Evolutionary conservation across 1,140 invertebrate genomes (phyloP).

Genomic region (Polypedilum pembai): DNA sequence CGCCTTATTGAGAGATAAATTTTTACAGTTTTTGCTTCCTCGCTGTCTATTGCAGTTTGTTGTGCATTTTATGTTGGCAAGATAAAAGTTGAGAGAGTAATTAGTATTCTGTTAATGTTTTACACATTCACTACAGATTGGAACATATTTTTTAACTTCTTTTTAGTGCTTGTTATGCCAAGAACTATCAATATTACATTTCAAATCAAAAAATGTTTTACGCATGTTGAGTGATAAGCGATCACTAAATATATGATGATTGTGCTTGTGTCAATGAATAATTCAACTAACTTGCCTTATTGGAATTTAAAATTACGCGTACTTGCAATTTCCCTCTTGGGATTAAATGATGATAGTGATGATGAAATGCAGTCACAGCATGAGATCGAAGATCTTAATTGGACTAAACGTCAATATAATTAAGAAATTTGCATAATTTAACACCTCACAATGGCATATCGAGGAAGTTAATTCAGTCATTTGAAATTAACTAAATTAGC

Average conservation of each 20-base stretch:
- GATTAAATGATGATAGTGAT: neutral
- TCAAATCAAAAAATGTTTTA: too few species aligned
- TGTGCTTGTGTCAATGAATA: too few species aligned
- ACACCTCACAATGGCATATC: neutral
- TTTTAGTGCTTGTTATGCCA: neutral
- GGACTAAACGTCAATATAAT: conserved; percentile 11
- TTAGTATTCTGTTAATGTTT: conserved; percentile 19
- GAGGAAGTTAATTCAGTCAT: neutral
- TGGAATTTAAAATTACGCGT: too few species aligned
- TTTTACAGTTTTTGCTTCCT: conserved; percentile 12
- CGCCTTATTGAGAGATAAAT: conserved; percentile 4
- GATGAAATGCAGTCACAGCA: neutral
- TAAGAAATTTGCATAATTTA: conserved; percentile 14
- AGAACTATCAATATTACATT: too few species aligned
- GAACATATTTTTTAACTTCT: neutral
- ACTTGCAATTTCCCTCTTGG: too few species aligned
- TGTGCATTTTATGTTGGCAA: neutral
- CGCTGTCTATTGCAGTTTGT: neutral
- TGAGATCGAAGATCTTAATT: neutral
- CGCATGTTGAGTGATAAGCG: too few species aligned
- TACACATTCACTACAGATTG: neutral
- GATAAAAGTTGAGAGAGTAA: neutral
- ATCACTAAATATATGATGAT: too few species aligned
- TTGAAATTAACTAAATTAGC: neutral
- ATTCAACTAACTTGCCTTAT: too few species aligned